Conservation (phyloP, 2,113 vertebrate species). For the Pterocles orientalis region DNA sequence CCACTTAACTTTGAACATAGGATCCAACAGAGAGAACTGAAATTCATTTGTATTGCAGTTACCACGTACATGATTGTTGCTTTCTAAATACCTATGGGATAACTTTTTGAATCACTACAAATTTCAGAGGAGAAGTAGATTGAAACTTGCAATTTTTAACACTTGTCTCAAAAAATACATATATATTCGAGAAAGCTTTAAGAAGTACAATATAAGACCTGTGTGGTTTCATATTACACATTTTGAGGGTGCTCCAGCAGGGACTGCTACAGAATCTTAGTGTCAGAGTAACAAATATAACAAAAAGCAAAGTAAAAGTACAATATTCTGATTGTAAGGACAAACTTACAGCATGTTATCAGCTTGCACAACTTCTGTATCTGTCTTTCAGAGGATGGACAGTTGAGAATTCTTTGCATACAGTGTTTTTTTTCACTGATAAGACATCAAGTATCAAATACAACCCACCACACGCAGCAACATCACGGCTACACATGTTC, state of each 20-base stretch:
- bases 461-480: not conserved
- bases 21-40: not conserved
- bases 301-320: not conserved
- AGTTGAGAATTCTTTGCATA: not conserved
- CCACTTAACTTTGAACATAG: not conserved
- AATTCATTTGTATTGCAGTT: not conserved
- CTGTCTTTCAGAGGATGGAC: not conserved
- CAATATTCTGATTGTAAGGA: not conserved
- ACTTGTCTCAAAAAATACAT: not conserved
- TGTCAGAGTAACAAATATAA: not conserved
- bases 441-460: not conserved
- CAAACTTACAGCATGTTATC: not conserved
- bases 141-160: not conserved
- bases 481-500: not conserved
- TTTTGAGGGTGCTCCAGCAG: not conserved
- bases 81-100: not conserved
- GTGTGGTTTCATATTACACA: not conserved
- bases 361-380: not conserved
- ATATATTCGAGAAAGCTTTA: not conserved
- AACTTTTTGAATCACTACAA: not conserved
- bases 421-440: not conserved
- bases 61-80: not conserved
- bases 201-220: not conserved
- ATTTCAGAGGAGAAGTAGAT: not conserved
- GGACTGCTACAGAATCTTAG: not conserved